Evolutionary conservation across 37 sponge, comb jelly and placozoan species (phyloP).

Genomic region (Mnemiopsis leidyi): DNA sequence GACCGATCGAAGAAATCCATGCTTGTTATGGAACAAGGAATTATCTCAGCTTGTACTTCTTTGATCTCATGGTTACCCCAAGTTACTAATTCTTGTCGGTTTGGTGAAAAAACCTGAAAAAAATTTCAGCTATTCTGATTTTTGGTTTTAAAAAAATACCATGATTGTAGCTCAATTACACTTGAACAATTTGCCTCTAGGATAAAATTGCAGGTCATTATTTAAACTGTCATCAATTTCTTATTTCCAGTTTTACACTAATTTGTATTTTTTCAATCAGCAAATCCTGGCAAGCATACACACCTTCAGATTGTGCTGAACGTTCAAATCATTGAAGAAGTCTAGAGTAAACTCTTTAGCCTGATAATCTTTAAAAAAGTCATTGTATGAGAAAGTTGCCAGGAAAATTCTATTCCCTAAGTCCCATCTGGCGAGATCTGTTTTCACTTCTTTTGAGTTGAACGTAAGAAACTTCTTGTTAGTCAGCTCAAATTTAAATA

Average conservation of each 20-base stretch:
- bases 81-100: not conserved
- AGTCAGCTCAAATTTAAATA: not conserved
- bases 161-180: no score
- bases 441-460: conserved; percentile 28
- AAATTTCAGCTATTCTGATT: no score
- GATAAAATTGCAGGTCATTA: no score
- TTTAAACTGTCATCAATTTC: no score
- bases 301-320: not conserved
- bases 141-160: no score
- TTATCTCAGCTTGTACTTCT: not conserved
- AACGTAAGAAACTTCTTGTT: conserved; percentile 1
- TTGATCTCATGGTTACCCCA: conserved; percentile 8
- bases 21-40: conserved; percentile 8
- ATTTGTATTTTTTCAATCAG: no score
- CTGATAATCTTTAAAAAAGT: conserved; percentile 22
- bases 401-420: not conserved
- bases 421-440: not conserved
- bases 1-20: conserved; percentile 8
- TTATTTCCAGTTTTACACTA: no score
- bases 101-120: not conserved
- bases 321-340: not conserved
- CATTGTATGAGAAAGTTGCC: not conserved
- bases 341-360: conserved; percentile 11
- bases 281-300: no score
- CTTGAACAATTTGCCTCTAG: no score